Conservation (phyloP, 2,888 invertebrate genomes). For the Anthophora plumipes region DNA sequence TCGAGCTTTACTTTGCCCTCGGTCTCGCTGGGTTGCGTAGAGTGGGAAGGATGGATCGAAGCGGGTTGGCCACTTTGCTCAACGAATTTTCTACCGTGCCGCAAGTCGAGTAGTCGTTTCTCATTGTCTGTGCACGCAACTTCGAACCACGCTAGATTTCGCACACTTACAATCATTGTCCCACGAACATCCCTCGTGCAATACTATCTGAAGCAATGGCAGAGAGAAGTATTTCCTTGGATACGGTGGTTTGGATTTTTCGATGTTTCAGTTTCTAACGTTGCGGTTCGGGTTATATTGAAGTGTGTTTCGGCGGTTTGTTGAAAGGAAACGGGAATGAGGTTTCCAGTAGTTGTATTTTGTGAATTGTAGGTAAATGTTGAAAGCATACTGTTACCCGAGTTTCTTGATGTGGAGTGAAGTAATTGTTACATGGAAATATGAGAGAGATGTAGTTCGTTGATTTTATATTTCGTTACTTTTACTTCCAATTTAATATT, state of each 20-base stretch:
- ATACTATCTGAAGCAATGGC: not conserved
- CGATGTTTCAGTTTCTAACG: not conserved
- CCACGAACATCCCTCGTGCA: conserved; percentile 6
- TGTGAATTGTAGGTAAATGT: not conserved
- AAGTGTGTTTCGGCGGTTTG: not conserved
- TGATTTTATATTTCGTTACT: too few species aligned
- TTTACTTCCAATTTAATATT: too few species aligned
- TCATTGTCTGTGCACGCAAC: conserved; percentile 38
- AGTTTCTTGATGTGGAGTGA: too few species aligned
- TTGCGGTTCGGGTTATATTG: not conserved
- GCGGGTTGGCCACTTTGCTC: conserved; percentile 42
- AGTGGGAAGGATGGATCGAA: not conserved
- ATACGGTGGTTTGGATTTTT: not conserved
- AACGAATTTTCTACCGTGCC: conserved; percentile 49
- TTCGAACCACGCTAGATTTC: conserved; percentile 29
- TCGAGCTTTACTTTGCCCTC: conserved; percentile 43
- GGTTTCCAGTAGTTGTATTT: not conserved
- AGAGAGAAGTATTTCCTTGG: conserved; percentile 3
- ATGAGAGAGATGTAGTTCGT: too few species aligned
- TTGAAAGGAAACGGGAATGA: not conserved
- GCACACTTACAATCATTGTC: conserved; percentile 15
- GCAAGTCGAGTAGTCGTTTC: conserved; percentile 28
- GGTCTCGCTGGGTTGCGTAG: conserved; percentile 9
- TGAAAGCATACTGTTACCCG: too few species aligned
- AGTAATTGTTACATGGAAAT: too few species aligned